Percentiles rank a stretch among this genome's conserved stretches.
Conservation (phyloP, 2,888 invertebrate genomes). For the Lasioglossum zephyrum region DNA sequence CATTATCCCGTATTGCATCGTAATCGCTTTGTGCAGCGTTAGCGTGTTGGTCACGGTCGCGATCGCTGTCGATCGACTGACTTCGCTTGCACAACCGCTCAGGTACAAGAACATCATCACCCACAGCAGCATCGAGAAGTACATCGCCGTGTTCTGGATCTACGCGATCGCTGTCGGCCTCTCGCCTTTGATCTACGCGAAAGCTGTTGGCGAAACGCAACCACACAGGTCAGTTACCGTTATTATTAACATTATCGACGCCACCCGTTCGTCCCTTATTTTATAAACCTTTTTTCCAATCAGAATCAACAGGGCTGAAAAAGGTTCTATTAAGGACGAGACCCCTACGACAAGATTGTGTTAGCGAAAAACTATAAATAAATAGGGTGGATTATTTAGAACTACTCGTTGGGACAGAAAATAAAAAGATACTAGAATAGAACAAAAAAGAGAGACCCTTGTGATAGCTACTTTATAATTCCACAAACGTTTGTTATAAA, state of each 20-base stretch:
- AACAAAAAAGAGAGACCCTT: neutral
- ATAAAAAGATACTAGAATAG: neutral
- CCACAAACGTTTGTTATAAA: too few species aligned
- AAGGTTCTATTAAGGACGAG: neutral
- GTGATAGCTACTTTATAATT: too few species aligned
- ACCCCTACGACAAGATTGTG: neutral
- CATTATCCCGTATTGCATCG: slow-evolving; percentile 86
- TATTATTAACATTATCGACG: slow-evolving; percentile 1
- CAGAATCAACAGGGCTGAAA: neutral
- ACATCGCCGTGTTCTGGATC: slow-evolving; percentile 87
- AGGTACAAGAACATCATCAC: slow-evolving; percentile 88
- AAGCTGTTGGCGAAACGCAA: slow-evolving; percentile 80
- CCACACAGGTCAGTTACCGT: slow-evolving; percentile 71
- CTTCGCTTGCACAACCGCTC: slow-evolving; percentile 87
- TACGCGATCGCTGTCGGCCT: slow-evolving; percentile 86
- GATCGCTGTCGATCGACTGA: slow-evolving; percentile 87
- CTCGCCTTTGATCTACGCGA: slow-evolving; percentile 85
- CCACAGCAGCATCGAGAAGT: slow-evolving; percentile 86
- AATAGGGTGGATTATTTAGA: neutral
- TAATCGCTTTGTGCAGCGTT: slow-evolving; percentile 87
- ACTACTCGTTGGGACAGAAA: neutral
- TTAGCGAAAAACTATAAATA: neutral
- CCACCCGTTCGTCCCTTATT: neutral
- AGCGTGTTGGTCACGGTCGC: slow-evolving; percentile 87
- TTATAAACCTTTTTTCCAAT: neutral